Percentiles rank a stretch among this genome's conserved stretches.
Conservation (phyloP, 1,140 invertebrate genomes). For the Megalonaias nervosa region DNA sequence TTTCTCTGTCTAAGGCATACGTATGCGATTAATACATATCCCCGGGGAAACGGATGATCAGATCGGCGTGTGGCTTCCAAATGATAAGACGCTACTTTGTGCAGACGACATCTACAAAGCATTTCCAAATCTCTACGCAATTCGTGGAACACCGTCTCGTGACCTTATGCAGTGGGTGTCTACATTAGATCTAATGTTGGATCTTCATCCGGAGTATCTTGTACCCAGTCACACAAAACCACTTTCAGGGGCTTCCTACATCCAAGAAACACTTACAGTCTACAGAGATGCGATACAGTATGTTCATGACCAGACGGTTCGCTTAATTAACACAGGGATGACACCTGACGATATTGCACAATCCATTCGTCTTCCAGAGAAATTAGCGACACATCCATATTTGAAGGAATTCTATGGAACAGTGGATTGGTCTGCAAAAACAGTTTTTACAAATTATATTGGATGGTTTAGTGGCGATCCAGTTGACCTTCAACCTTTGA, state of each 20-base stretch:
- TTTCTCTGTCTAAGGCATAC: constrained; percentile 38
- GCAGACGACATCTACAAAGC: constrained; percentile 61
- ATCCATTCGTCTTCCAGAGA: constrained; percentile 42
- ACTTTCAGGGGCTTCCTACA: constrained; percentile 39
- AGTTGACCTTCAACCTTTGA: constrained; percentile 53
- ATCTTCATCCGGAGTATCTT: constrained; percentile 46
- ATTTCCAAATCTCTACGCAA: constrained; percentile 65
- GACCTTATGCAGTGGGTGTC: constrained; percentile 51
- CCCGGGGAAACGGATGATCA: constrained; percentile 63
- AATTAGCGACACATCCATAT: constrained; percentile 43
- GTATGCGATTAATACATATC: constrained; percentile 56
- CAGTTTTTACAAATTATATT: constrained; percentile 52
- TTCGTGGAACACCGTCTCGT: constrained; percentile 55
- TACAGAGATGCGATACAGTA: constrained; percentile 62
- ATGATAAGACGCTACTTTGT: constrained; percentile 46
- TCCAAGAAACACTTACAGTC: constrained; percentile 40
- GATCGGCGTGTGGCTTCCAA: constrained; percentile 59
- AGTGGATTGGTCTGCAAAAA: constrained; percentile 57
- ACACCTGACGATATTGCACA: constrained; percentile 52
- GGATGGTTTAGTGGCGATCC: constrained; percentile 64
- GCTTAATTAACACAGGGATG: constrained; percentile 52
- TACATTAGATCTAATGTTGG: constrained; percentile 56
- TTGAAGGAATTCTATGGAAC: constrained; percentile 60
- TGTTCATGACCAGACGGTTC: constrained; percentile 58
- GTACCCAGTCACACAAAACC: constrained; percentile 62